Percentiles rank a stretch among this genome's conserved stretches.
These are phyloP conservation scores for Monochamus alternatus DNA, from an alignment of 2,888 invertebrate genomes.

Conservation along the genomic window DNA sequence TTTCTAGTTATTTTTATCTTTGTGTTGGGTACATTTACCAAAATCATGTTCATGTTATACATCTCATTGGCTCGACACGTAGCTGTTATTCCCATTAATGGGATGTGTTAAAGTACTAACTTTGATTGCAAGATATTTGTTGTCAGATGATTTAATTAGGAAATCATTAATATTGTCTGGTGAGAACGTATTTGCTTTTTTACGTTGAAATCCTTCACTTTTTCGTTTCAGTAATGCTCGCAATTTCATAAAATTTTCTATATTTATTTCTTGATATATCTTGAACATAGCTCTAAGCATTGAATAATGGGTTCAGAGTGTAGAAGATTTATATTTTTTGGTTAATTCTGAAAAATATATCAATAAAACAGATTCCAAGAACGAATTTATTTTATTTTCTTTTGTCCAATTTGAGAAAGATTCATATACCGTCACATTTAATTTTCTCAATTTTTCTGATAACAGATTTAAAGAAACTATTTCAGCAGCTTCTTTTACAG, in stretches of 20 bases:
- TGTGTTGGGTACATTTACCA: too few species aligned
- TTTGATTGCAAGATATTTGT: too few species aligned
- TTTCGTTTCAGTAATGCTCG: constrained; percentile 10
- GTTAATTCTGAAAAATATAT: neutral
- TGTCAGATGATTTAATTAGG: too few species aligned
- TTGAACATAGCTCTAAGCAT: neutral
- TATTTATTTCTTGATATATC: constrained; percentile 2
- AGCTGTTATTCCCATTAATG: too few species aligned
- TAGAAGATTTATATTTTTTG: neutral
- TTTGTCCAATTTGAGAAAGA: neutral
- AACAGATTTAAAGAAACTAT: neutral
- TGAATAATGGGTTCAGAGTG: neutral
- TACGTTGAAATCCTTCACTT: constrained; percentile 4
- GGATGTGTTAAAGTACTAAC: too few species aligned
- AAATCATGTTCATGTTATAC: too few species aligned
- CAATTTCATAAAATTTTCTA: constrained; percentile 13
- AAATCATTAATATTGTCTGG: too few species aligned
- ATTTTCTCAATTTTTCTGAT: neutral
- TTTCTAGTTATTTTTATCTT: too few species aligned
- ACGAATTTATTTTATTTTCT: neutral
- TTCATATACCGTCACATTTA: neutral
- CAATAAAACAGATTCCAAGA: neutral
- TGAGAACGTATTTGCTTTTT: neutral
- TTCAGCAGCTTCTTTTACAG: neutral
- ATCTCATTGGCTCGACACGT: too few species aligned